Percentiles rank a stretch among this genome's conserved stretches.
Evolutionary conservation across 2,888 invertebrate genomes (phyloP).

Genomic region (Pycnomerus fuliginosus): DNA sequence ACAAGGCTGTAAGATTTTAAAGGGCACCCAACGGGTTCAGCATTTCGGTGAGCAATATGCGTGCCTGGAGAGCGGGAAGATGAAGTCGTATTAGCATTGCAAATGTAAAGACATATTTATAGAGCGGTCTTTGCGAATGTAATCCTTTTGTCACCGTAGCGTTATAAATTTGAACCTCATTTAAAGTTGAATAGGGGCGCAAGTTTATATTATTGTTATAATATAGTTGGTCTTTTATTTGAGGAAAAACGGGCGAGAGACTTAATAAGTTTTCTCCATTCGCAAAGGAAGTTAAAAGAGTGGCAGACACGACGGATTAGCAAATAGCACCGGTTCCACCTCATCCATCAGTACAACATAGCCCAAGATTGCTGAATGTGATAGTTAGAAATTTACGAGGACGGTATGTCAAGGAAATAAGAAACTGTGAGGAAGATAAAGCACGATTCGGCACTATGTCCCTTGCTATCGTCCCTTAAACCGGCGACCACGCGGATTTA

Average conservation of each 20-base stretch:
- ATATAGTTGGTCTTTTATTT: conserved; percentile 16
- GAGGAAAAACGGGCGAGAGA: background rate
- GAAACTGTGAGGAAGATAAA: conserved; percentile 38
- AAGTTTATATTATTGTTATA: conserved; percentile 18
- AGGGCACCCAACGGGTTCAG: conserved; percentile 36
- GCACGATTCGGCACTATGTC: conserved; percentile 34
- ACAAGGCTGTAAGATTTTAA: conserved; percentile 37
- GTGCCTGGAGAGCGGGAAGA: conserved; percentile 36
- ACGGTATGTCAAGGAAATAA: conserved; percentile 36
- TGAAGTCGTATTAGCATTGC: conserved; percentile 43
- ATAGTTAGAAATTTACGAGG: conserved; percentile 33
- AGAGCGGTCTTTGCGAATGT: conserved; percentile 28
- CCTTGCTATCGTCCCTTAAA: conserved; percentile 25
- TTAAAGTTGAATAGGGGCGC: conserved; percentile 24
- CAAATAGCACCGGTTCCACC: conserved; percentile 22
- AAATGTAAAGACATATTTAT: conserved; percentile 37
- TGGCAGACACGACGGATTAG: conserved; percentile 19
- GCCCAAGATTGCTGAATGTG: conserved; percentile 31
- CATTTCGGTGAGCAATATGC: conserved; percentile 37
- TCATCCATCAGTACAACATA: conserved; percentile 30
- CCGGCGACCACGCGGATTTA: conserved; percentile 18
- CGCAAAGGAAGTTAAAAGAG: too few species aligned
- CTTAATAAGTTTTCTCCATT: conserved; percentile 12
- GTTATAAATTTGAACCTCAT: conserved; percentile 33
- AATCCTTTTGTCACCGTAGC: conserved; percentile 31